Evolutionary conservation across 2,797 vertebrate species (phyloP), one percentile per base, ranked within the genome.

Genomic region (Natrix natrix): DNA sequence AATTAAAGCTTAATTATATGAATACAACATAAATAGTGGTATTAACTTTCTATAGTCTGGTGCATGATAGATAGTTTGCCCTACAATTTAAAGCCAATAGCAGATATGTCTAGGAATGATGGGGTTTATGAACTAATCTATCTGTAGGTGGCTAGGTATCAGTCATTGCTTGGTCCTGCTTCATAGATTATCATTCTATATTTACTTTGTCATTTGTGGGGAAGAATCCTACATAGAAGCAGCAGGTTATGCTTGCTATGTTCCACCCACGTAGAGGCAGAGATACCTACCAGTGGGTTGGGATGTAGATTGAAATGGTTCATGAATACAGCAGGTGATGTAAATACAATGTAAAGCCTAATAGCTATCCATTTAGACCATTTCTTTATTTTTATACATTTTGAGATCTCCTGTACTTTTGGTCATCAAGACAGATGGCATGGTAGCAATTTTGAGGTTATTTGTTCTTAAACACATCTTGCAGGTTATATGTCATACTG

Each of bases 401-500:
- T 87, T 0, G 5, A 93, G 60, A 6, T 54, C 66, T 94, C 37
- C 94, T 95, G 92, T 94, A 66, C 90, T 94, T 93, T 91, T 93
- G 94, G 91, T 92, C 92, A 56, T 91, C 93, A 96, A 97, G 95
- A 97, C 95, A 93, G 96, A 97, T 97, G 91, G 89, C 94, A 89
- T 89, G 93, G 95, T 95, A 96, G 93, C 91, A 93, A 54, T 96
- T 97, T 95, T 93, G 96, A 97, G 96, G 96, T 96, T 97, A 96
- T 96, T 97, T 97, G 95, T 96, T 97, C 95, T 96, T 97, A 96
- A 97, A 95, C 95, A 97, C 93, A 96, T 96, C 91, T 95, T 95
- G 96, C 96, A 92, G 94, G 96, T 97, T 96, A 95, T 98, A 97
- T 96, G 97, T 98, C 97, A 97, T 96, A 93, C 94, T 96, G 97